These are phyloP conservation scores for Salmo trutta DNA, from an alignment of 2,797 vertebrate genomes.

Conservation along the genomic window DNA sequence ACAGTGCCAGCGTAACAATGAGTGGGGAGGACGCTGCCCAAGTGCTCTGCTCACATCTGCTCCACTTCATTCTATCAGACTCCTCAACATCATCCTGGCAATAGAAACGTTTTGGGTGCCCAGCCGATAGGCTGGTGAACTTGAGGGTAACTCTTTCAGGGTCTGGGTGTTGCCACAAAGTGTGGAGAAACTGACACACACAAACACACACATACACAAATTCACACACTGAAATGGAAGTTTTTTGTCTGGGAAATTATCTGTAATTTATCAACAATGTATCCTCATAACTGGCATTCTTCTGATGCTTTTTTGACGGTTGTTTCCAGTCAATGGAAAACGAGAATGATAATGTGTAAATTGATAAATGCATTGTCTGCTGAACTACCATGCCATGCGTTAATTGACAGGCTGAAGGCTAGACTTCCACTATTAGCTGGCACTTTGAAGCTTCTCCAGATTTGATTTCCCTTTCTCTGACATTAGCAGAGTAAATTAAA, in stretches of 20 bases:
- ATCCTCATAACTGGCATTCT: slow-evolving; percentile 38
- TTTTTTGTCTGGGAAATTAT: slow-evolving; percentile 31
- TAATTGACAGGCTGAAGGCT: slow-evolving; percentile 72
- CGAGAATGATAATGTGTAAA: slow-evolving; percentile 55
- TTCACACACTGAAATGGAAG: slow-evolving; percentile 8
- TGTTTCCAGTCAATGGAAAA: slow-evolving; percentile 54
- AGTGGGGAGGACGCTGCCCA: slow-evolving; percentile 54
- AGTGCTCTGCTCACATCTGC: slow-evolving; percentile 82
- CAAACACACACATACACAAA: slow-evolving; percentile 34
- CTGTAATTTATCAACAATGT: slow-evolving; percentile 36
- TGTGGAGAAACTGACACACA: slow-evolving; percentile 16
- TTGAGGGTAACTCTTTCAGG: slow-evolving; percentile 62
- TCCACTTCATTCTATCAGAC: slow-evolving; percentile 79
- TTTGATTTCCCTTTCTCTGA: slow-evolving; percentile 74
- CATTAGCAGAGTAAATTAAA: slow-evolving; percentile 75
- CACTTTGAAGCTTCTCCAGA: slow-evolving; percentile 69
- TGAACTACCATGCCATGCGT: slow-evolving; percentile 52
- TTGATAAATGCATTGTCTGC: slow-evolving; percentile 47
- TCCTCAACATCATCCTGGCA: slow-evolving; percentile 82
- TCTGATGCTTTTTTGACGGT: slow-evolving; percentile 52
- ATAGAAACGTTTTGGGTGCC: slow-evolving; percentile 83
- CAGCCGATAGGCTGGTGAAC: slow-evolving; percentile 75
- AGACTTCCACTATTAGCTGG: slow-evolving; percentile 69
- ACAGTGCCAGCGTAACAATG: slow-evolving; percentile 82
- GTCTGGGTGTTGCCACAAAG: slow-evolving; percentile 22